Base-by-base conservation (phyloP, 2,113 vertebrate genomes). In the Callaeas wilsoni region DNA sequence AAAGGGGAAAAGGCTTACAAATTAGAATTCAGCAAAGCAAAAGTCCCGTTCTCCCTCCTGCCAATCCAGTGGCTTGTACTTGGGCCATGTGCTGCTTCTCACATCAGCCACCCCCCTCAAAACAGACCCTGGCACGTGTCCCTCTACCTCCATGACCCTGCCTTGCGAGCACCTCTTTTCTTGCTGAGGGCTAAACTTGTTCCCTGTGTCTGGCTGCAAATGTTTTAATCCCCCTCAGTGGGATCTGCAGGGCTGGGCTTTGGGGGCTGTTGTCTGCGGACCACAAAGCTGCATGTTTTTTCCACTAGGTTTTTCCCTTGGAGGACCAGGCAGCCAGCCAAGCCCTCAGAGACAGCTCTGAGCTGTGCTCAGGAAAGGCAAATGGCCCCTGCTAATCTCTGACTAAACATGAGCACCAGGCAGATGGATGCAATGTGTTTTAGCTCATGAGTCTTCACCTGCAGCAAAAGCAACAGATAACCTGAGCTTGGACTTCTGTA, bases 201-300 rank as follows among this genome's bases (percentile, higher is more conserved):
- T 86, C 35, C 39, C 12, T 39, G 14, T 1, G 1, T 50, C 15
- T 5, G 33, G 20, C 23, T 68, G 17, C 4, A 6, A 78, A 65
- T 15, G 18, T 47, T 95, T 93, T 35, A 41, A 30, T 23, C 3
- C 14, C 5, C 3, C 12, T 80, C 1, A 1, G 5, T 16, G 25
- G 23, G 26, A 86, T 20, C 67, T 50, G 26, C 37, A 68, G 14
- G 27, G 9, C 20, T 78, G 46, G 65, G 13, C 3, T 71, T 26
- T 41, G 16, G 27, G 6, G 21, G 2, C 2, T 65, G 32, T 12
- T 6, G 2, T 22, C 60, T 62, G 41, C 69, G 64, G 10, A 59
- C 2, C 2, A 6, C 21, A 83, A 76, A 50, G 3, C 42, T 1
- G 1, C 8, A 20, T 1, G 0, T 27, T 62, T 90, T 85, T 64